phyloP scores from a whole-genome alignment of 2,888 invertebrate species.

The Hemicrepidius hirtus region DNA sequence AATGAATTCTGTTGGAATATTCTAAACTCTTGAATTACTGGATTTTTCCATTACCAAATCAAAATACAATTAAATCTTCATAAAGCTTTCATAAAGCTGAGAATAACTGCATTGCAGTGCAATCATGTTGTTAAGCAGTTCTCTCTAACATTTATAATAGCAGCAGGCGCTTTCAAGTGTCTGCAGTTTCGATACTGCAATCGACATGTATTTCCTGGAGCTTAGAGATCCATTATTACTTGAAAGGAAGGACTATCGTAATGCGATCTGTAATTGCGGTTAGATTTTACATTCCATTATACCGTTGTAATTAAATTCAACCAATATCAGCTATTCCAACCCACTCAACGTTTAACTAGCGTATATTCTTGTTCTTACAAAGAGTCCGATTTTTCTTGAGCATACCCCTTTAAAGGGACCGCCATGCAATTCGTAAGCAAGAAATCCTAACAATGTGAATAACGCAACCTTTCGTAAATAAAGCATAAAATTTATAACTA shows the following conservation, averaged over 20 bases:
- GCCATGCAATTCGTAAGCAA: neutral
- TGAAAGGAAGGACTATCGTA: constrained; percentile 21
- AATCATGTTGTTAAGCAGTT: constrained; percentile 7
- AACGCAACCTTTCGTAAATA: neutral
- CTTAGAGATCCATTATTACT: constrained; percentile 29
- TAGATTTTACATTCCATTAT: constrained; percentile 30
- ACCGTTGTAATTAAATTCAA: constrained; percentile 14
- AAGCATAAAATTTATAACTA: neutral
- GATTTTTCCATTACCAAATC: too few species aligned
- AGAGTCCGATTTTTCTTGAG: neutral
- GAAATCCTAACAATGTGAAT: neutral
- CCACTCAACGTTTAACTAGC: neutral
- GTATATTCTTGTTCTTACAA: neutral
- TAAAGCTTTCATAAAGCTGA: neutral
- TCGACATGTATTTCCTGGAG: constrained; percentile 14
- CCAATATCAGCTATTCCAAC: constrained; percentile 3
- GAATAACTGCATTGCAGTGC: constrained; percentile 27
- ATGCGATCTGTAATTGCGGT: constrained; percentile 35
- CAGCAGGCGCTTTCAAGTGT: constrained; percentile 17
- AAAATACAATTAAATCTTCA: too few species aligned
- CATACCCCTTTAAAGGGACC: neutral
- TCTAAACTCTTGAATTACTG: too few species aligned
- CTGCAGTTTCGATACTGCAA: constrained; percentile 39
- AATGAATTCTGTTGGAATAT: too few species aligned
- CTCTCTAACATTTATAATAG: constrained; percentile 6